Evolutionary conservation across 1,140 invertebrate genomes (phyloP), one percentile per base, ranked within the genome.

Genomic region (Drosophila sechellia): DNA sequence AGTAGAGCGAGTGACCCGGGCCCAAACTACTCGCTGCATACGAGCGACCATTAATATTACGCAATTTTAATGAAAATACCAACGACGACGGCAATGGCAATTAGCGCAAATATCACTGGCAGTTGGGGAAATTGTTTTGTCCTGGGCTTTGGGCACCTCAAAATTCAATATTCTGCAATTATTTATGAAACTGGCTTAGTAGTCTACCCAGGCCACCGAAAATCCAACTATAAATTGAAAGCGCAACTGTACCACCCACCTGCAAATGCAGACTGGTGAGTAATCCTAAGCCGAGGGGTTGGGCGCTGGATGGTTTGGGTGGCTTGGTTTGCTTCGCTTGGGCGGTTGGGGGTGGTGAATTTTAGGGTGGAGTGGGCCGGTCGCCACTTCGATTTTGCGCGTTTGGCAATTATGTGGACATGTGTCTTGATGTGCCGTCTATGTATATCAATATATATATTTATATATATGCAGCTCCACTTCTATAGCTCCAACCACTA

Each of bases 381-480:
- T 70, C 66, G 68, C 72, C 72, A 76, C 81, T 86, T 86, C 84
- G 84, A 86, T 86, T 87, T 86, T 86, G 83, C 84, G 83, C 83
- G 84, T 87, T 87, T 89, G 84, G 79, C 83, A 87, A 87, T 87
- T 87, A 87, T 87, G 79, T 83, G 84, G 79, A 87, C 83, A 89
- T 87, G 83, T 86, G 83, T 86, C 83, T 86, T 85, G 76, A 83
- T 77, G 77, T 68, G 12, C 78, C 69, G 69, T 61, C 77, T 78
- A 77, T 73, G 80, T 73, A 73, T 54, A 59, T 56, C 25, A 63
- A 35, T 42, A 54, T 45, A 45, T 64, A 17, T 12, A 31, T 42
- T 0, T 77, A 39, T 54, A 20, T 52, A 57, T 56, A 40, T 57
- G 61, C 56, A 49, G 65, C 35, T 60, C 6, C 8, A 35, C 31